A percentile compares a stretch with the other conserved stretches of the same genome.
These are phyloP conservation scores for Ormyrus rosae DNA, from an alignment of 2,888 invertebrate species.

Conservation along the genomic window DNA sequence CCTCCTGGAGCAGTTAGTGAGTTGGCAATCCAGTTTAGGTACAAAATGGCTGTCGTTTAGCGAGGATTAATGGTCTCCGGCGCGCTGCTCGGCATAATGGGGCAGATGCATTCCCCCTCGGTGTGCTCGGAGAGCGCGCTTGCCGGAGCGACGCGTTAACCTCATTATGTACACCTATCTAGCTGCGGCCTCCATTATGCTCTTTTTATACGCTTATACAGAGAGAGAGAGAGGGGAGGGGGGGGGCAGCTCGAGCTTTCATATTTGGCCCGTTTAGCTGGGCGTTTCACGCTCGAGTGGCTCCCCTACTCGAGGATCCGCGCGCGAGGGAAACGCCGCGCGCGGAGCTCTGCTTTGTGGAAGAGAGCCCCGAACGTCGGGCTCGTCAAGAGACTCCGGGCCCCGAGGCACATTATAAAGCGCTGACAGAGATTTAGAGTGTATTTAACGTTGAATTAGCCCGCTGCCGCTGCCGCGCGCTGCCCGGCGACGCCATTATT, in stretches of 20 bases:
- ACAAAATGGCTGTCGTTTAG: constrained; percentile 77
- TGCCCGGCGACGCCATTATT: constrained; percentile 20
- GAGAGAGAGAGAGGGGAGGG: constrained; percentile 18
- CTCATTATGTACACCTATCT: constrained; percentile 74
- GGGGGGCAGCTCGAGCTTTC: constrained; percentile 54
- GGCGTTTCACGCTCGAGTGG: constrained; percentile 74
- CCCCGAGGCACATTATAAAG: constrained; percentile 36
- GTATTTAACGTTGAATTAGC: constrained; percentile 68
- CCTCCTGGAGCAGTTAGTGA: constrained; percentile 62
- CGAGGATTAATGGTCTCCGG: constrained; percentile 74
- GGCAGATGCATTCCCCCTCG: constrained; percentile 71
- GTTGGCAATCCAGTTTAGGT: constrained; percentile 76
- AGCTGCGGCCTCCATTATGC: constrained; percentile 69
- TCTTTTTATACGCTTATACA: constrained; percentile 65
- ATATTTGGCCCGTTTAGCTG: constrained; percentile 73
- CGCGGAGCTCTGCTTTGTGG: constrained; percentile 29
- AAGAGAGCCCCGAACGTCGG: too few relatives aligned
- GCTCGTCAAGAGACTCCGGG: too few relatives aligned
- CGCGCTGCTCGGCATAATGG: constrained; percentile 70
- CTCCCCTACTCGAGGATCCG: constrained; percentile 54
- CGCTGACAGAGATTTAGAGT: constrained; percentile 69
- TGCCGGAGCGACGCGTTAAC: constrained; percentile 56
- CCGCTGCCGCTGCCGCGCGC: constrained; percentile 3
- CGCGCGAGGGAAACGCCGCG: constrained; percentile 12
- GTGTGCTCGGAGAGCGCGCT: too few relatives aligned